Conservation (phyloP, 2,113 vertebrate genomes). For the Tragelaphus buxtoni region DNA sequence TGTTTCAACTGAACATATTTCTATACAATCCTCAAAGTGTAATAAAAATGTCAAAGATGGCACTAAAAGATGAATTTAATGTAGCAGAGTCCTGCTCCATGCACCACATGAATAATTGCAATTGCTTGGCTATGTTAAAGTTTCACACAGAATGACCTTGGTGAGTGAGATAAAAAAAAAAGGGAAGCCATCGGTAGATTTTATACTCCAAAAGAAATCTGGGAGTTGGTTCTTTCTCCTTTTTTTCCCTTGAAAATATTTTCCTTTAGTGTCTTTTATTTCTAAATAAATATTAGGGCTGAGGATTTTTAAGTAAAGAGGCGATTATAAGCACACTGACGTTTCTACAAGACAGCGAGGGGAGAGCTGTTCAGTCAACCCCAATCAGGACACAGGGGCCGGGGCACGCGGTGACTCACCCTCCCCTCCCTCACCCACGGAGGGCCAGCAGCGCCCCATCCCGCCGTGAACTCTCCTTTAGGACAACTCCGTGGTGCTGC, state of each 20-base stretch:
- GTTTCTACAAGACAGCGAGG: conserved; percentile 42
- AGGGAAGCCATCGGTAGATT: conserved; percentile 55
- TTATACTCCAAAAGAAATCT: conserved; percentile 74
- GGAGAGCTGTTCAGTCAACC: background rate
- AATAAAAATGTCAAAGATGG: background rate
- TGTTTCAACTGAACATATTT: background rate
- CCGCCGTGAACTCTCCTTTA: conserved; percentile 25
- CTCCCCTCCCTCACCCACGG: background rate
- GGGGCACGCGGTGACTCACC: background rate
- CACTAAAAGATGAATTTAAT: background rate
- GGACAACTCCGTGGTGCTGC: background rate
- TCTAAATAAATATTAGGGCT: conserved; percentile 62
- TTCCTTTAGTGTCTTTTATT: conserved; percentile 68
- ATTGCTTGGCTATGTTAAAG: background rate
- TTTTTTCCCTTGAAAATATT: conserved; percentile 68
- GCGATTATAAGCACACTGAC: conserved; percentile 42
- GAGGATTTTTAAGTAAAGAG: conserved; percentile 62
- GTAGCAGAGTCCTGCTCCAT: background rate
- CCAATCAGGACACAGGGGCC: background rate
- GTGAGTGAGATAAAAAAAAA: background rate
- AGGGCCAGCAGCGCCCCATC: background rate
- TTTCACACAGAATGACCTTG: background rate
- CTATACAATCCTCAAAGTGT: background rate
- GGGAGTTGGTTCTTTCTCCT: background rate
- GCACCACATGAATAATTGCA: background rate